Conservation (phyloP, 1,140 invertebrate species). For the Hyposmocoma kahamanoa region DNA sequence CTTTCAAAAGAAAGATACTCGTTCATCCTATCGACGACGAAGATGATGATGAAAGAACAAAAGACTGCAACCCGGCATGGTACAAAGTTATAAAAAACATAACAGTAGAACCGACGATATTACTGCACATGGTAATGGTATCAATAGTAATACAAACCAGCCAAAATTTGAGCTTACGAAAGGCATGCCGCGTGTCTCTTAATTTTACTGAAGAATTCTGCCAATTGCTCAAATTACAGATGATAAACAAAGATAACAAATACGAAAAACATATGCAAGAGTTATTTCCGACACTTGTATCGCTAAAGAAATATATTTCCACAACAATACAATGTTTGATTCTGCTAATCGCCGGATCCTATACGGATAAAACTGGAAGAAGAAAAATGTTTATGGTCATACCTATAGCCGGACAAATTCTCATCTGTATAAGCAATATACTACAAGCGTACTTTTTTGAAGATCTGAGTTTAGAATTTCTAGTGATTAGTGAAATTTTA, state of each 20-base stretch:
- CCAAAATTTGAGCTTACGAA: constrained; percentile 18
- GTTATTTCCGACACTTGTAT: constrained; percentile 6
- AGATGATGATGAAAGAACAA: no score
- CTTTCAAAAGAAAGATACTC: no score
- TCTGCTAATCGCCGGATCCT: constrained; percentile 75
- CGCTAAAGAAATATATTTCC: constrained; percentile 14
- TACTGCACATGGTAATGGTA: constrained; percentile 81
- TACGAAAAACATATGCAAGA: constrained; percentile 20
- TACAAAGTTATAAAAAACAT: no score
- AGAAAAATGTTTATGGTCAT: constrained; percentile 65
- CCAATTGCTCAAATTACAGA: constrained; percentile 12
- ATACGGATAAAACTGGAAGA: constrained; percentile 59
- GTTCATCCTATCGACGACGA: no score
- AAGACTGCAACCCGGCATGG: no score
- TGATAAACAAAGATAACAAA: constrained; percentile 8
- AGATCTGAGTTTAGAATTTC: constrained; percentile 45
- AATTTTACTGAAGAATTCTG: constrained; percentile 18
- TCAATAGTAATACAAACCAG: constrained; percentile 70
- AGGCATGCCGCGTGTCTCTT: constrained; percentile 22
- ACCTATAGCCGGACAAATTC: constrained; percentile 56
- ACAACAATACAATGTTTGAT: constrained; percentile 68
- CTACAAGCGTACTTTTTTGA: constrained; percentile 58
- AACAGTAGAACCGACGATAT: constrained; percentile 82
- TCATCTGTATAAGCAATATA: constrained; percentile 44
- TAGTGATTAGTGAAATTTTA: constrained; percentile 55